These are phyloP conservation scores for Papilio glaucus DNA, from an alignment of 1,140 invertebrate species.

Conservation along the genomic window DNA sequence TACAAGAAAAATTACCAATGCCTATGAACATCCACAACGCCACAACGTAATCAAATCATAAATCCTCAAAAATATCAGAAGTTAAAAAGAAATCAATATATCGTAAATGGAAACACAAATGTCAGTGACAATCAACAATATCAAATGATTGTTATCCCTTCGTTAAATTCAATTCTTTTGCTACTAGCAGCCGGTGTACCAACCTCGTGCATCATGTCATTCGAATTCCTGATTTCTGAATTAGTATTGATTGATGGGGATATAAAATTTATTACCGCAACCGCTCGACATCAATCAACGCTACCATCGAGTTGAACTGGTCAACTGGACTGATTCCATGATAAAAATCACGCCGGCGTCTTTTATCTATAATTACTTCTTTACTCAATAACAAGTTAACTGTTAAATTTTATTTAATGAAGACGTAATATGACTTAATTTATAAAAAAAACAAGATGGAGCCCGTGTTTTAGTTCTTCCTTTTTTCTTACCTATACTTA, in stretches of 20 bases:
- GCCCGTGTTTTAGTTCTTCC: neutral
- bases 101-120: neutral
- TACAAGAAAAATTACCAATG: no score
- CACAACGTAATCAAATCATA: neutral
- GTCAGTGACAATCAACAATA: neutral
- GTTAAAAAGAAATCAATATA: neutral
- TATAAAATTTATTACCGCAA: conserved; percentile 70
- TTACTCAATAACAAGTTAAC: conserved; percentile 50
- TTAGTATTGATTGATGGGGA: conserved; percentile 77
- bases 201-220: conserved; percentile 15
- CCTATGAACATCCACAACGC: no score
- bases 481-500: neutral
- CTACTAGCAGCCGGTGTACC: neutral
- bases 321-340: conserved; percentile 52
- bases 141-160: neutral
- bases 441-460: neutral
- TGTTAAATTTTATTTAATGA: conserved; percentile 44
- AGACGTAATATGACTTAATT: neutral
- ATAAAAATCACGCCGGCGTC: conserved; percentile 46
- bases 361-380: conserved; percentile 56
- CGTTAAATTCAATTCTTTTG: neutral
- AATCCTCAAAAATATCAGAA: neutral
- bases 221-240: conserved; percentile 44
- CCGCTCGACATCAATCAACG: conserved; percentile 63
- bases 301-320: conserved; percentile 63